Percentiles rank a stretch among this genome's conserved stretches.
Evolutionary conservation across 2,113 vertebrate species (phyloP).

Genomic region (Sylvilagus bachmani): DNA sequence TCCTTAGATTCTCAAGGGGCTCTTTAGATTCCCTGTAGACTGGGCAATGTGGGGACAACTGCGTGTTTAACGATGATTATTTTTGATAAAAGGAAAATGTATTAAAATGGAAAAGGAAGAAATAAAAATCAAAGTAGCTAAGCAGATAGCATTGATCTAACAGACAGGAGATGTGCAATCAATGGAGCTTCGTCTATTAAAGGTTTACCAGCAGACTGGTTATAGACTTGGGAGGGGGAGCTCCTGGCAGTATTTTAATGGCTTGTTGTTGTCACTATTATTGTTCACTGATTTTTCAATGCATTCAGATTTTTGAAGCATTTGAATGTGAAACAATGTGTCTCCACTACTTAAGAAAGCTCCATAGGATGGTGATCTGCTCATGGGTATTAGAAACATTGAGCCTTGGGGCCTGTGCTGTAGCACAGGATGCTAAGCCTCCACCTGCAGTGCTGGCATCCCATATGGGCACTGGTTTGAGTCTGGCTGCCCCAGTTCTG

Average conservation of each 20-base stretch:
- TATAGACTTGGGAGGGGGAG: background rate
- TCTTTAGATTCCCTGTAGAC: background rate
- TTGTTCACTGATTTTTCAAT: background rate
- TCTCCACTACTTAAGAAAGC: background rate
- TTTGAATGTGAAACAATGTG: background rate
- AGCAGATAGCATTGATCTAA: background rate
- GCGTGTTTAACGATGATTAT: background rate
- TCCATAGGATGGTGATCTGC: background rate
- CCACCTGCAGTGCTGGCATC: no score
- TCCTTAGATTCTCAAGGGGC: background rate
- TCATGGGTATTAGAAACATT: background rate
- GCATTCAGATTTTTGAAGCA: slow-evolving; percentile 6
- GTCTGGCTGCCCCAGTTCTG: no score
- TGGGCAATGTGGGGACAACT: background rate
- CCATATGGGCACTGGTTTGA: no score
- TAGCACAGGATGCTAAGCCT: no score
- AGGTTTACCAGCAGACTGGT: background rate
- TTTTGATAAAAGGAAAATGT: slow-evolving; percentile 17
- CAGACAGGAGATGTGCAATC: background rate
- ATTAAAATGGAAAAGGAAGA: background rate
- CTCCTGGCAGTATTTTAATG: background rate
- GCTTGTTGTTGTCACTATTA: background rate
- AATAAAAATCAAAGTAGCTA: background rate
- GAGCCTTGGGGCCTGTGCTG: no score
- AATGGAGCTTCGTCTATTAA: background rate